Evolutionary conservation across 2,797 vertebrate species (phyloP), one percentile per base, ranked within the genome.

Genomic region (Peromyscus attwateri): DNA sequence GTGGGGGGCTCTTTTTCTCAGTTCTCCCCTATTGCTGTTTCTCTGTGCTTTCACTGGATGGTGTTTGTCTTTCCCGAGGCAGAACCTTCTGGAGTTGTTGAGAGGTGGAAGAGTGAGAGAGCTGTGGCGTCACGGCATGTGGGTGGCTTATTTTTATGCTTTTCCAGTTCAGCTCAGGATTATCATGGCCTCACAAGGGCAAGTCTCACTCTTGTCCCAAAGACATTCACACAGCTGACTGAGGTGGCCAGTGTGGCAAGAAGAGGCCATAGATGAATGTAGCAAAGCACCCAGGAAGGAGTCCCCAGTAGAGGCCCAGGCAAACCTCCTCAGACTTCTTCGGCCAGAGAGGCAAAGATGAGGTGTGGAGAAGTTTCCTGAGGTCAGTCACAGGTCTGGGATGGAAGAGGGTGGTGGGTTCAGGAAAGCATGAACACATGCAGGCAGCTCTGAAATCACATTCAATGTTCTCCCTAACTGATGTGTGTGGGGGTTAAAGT

Each of bases 51-150:
- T 90, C 29, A 34, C 46, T 29, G 46, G 29, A 83, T 37, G 27
- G 37, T 52, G 68, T 94, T 49, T 64, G 7, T 52, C 52, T 12
- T 73, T 31, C 29, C 34, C 0, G 17, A 77, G 89, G 49, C 52
- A 70, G 76, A 92, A 52, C 70, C 29, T 70, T 40, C 79, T 60
- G 31, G 89, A 73, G 13, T 19, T 71, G 16, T 19, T 37, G 34
- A 52, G 46, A 71, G 34, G 34, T 17, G 46, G 64, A 23, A 11
- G 1, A 0, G 10, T 27, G 71, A 81, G 52, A 71, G 57, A 17
- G 4, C 0, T 29, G 10, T 8, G 66, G 17, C 0, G 25, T 31
- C 4, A 75, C 12, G 49, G 40, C 14, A 3, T 2, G 0, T 10
- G 16, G 5, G 31, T 66, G 43, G 55, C 37, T 34, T n/a, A 2